Percentiles rank a stretch among this genome's conserved stretches.
Conservation (phyloP, 2,113 vertebrate species). For the Nicator chloris region DNA sequence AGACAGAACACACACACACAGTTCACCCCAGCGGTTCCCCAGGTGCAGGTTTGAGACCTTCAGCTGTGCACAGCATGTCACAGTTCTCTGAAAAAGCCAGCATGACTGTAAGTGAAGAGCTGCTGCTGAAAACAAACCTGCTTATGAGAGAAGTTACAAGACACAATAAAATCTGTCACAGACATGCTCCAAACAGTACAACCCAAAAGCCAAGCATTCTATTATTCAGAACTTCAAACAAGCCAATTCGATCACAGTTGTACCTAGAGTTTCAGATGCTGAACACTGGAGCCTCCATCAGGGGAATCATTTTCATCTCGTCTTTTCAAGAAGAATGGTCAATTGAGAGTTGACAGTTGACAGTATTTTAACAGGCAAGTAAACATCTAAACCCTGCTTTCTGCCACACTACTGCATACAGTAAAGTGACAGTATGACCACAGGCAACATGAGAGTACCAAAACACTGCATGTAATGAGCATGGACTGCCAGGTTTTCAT, state of each 20-base stretch:
- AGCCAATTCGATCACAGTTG: neutral
- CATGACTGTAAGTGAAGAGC: neutral
- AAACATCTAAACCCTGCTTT: constrained; percentile 34
- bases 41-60: constrained; percentile 1
- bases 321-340: neutral
- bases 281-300: neutral
- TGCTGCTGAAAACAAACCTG: constrained; percentile 47
- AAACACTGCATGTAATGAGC: constrained; percentile 26
- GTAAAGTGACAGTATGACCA: constrained; percentile 10
- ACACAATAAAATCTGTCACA: neutral
- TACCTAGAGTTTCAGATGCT: constrained; percentile 24
- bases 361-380: constrained; percentile 37
- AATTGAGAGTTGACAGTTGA: constrained; percentile 10
- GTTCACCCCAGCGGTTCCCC: constrained; percentile 7
- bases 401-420: constrained; percentile 17
- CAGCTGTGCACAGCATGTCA: neutral
- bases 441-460: neutral
- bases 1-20: neutral
- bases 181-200: constrained; percentile 41
- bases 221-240: neutral
- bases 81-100: constrained; percentile 51
- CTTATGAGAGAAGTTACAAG: constrained; percentile 40
- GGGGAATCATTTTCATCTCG: neutral
- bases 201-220: constrained; percentile 38
- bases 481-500: constrained; percentile 32